These are phyloP conservation scores for Luidia sarsii DNA, from an alignment of 53 echinoderm and acorn worm genomes.

Conservation along the genomic window DNA sequence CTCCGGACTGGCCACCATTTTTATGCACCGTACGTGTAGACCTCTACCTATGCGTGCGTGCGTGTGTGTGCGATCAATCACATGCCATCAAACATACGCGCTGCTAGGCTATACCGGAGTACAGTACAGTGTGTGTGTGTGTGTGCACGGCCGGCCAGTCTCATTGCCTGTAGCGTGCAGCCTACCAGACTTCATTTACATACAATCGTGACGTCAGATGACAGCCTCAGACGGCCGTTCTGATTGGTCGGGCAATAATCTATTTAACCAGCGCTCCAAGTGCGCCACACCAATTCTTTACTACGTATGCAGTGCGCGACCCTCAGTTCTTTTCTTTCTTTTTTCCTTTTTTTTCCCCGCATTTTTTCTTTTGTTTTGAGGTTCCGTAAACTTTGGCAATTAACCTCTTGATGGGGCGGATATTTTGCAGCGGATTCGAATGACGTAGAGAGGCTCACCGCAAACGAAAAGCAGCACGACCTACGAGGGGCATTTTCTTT, in stretches of 20 bases:
- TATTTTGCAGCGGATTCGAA: no score
- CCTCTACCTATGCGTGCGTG: neutral
- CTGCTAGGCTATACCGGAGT: no score
- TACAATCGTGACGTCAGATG: conserved; percentile 50
- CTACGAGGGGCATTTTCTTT: no score
- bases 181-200: conserved; percentile 16
- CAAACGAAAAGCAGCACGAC: no score
- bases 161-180: conserved; percentile 22
- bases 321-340: no score
- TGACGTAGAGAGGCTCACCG: no score
- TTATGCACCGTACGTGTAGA: neutral
- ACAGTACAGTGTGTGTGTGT: no score
- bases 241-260: conserved; percentile 44
- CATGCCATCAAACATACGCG: neutral
- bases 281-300: neutral
- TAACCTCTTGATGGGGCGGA: no score
- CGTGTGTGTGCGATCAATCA: neutral
- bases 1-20: conserved; percentile 34
- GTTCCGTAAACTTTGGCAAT: no score
- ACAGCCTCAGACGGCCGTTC: neutral
- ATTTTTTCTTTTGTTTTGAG: no score
- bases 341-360: no score
- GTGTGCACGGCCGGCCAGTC: no score
- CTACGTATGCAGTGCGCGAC: conserved; percentile 3
- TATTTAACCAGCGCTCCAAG: conserved; percentile 49